phyloP scores from a whole-genome alignment of 2,113 vertebrate species.

The Rhinoptilus africanus region DNA sequence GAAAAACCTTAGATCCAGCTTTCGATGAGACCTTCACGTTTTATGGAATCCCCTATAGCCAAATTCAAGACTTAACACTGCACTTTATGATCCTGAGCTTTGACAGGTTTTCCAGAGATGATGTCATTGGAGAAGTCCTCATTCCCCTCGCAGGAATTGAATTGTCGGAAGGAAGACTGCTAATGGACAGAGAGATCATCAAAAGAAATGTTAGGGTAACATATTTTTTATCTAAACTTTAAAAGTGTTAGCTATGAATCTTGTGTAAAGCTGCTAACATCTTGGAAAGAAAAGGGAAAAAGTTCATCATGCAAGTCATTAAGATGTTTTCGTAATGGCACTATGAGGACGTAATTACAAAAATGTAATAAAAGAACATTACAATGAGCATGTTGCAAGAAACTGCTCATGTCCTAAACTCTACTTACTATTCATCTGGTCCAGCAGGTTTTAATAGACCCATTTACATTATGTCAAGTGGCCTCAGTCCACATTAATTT shows the following conservation, averaged over 20 bases:
- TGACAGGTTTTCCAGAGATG: conserved; percentile 95
- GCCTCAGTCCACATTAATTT: neutral
- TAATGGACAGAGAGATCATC: conserved; percentile 95
- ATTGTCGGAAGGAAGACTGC: conserved; percentile 85
- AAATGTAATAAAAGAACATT: neutral
- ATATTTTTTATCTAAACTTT: conserved; percentile 26
- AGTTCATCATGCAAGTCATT: neutral
- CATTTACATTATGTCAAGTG: neutral
- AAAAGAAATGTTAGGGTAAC: conserved; percentile 95
- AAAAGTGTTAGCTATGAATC: neutral
- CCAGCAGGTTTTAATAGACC: neutral
- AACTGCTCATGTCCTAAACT: neutral
- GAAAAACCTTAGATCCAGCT: conserved; percentile 94
- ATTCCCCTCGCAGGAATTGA: conserved; percentile 89
- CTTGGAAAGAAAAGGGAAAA: neutral
- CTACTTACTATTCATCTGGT: neutral
- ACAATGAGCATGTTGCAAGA: neutral
- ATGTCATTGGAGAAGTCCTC: conserved; percentile 94
- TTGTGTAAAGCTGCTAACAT: neutral
- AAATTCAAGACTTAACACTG: conserved; percentile 88
- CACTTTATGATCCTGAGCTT: conserved; percentile 97
- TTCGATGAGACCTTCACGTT: conserved; percentile 99
- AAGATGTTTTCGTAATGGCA: neutral
- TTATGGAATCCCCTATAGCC: conserved; percentile 89
- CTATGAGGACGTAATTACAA: neutral